Evolutionary conservation across 2,113 vertebrate species (phyloP).

Genomic region (Megaleporinus macrocephalus): DNA sequence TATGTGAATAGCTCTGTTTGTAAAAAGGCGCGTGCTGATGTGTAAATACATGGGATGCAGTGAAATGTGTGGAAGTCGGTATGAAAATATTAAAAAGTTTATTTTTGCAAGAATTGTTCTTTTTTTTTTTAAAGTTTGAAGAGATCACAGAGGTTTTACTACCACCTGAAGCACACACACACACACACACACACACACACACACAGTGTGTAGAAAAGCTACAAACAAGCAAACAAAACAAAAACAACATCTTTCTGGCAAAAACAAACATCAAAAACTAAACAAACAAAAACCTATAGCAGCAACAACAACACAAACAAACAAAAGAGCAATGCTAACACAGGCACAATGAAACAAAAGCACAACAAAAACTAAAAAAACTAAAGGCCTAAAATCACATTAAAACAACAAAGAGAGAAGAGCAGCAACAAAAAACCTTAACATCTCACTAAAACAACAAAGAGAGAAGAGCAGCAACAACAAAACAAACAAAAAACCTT

Average conservation of each 20-base stretch:
- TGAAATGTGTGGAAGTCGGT: not conserved
- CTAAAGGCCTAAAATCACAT: too few relatives aligned
- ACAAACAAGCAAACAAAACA: too few relatives aligned
- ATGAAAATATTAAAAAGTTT: slow-evolving; percentile 36
- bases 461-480: too few relatives aligned
- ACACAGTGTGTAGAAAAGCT: not conserved
- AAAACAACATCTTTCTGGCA: not conserved
- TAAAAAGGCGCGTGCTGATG: not conserved
- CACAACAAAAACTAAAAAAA: too few relatives aligned
- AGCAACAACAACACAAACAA: too few relatives aligned
- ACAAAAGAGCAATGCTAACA: too few relatives aligned
- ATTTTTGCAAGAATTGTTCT: slow-evolving; percentile 18
- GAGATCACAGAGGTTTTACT: not conserved
- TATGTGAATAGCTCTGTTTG: slow-evolving; percentile 34
- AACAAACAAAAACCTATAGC: too few relatives aligned
- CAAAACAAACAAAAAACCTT: too few relatives aligned
- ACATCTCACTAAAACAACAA: too few relatives aligned
- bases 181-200: not conserved
- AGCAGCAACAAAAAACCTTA: too few relatives aligned
- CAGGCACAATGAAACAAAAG: too few relatives aligned
- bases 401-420: too few relatives aligned
- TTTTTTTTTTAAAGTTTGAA: not conserved
- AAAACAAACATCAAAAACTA: not conserved
- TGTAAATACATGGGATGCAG: not conserved
- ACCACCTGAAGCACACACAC: not conserved